phyloP scores from a whole-genome alignment of 2,797 vertebrate species.

The Periparus ater region DNA sequence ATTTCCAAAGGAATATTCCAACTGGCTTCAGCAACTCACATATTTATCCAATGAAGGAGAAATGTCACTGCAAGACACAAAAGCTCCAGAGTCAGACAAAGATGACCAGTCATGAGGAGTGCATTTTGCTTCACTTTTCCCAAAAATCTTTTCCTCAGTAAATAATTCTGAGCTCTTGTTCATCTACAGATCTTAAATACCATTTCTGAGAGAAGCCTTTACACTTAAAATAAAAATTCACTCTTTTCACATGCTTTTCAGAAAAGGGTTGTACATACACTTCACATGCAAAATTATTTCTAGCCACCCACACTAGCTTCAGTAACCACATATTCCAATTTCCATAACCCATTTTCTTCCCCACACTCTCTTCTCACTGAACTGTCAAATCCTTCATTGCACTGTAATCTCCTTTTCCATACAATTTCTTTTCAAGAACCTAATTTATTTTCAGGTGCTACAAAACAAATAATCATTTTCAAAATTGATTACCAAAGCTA shows the following conservation, averaged over 20 bases:
- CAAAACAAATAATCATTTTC: conserved; percentile 20
- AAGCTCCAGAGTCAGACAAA: conserved; percentile 1
- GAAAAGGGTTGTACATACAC: conserved; percentile 28
- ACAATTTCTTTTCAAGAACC: conserved; percentile 1
- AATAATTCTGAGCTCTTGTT: neutral
- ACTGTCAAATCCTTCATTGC: conserved; percentile 33
- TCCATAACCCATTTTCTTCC: conserved; percentile 62
- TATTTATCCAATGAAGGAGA: conserved; percentile 16
- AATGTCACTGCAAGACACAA: conserved; percentile 16
- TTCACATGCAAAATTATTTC: conserved; percentile 67
- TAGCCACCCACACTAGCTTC: conserved; percentile 57
- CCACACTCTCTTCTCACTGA: conserved; percentile 5
- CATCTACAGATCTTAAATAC: neutral
- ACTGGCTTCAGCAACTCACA: conserved; percentile 14
- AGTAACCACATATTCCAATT: conserved; percentile 61
- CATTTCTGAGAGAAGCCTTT: conserved; percentile 3
- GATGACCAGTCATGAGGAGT: neutral
- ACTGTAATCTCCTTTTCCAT: conserved; percentile 15
- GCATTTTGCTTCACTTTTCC: neutral
- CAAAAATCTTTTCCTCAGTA: conserved; percentile 3
- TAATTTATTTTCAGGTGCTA: conserved; percentile 13
- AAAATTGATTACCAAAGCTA: neutral
- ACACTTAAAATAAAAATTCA: conserved; percentile 42
- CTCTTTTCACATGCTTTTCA: conserved; percentile 33
- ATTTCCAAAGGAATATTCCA: conserved; percentile 46